Conservation (phyloP, 2,888 invertebrate species). For the Hirtodrosophila trivittata region DNA sequence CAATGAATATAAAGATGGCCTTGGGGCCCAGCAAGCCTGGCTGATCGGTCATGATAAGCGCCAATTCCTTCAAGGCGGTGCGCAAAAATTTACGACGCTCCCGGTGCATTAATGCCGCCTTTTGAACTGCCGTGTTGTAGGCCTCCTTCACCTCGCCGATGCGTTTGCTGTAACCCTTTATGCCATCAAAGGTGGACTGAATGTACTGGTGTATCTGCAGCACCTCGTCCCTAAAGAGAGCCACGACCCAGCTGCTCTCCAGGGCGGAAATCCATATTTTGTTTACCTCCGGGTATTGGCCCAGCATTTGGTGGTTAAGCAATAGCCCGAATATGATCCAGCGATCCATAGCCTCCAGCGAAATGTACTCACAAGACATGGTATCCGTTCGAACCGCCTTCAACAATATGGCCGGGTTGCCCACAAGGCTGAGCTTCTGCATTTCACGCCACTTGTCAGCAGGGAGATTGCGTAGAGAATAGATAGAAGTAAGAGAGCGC, state of each 20-base stretch:
- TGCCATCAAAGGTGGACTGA: constrained; percentile 95
- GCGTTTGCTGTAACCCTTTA: constrained; percentile 96
- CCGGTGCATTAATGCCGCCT: constrained; percentile 95
- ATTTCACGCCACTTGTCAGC: constrained; percentile 98
- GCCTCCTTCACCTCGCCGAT: constrained; percentile 98
- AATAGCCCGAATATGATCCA: constrained; percentile 98
- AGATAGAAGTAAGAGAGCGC: constrained; percentile 94
- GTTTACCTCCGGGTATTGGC: constrained; percentile 91
- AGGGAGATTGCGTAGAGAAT: constrained; percentile 93
- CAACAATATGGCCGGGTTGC: constrained; percentile 96
- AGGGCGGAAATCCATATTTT: constrained; percentile 96
- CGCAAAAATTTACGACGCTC: constrained; percentile 98
- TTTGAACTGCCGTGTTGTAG: constrained; percentile 94
- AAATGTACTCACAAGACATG: constrained; percentile 98
- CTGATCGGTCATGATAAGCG: constrained; percentile 97
- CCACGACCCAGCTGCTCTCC: constrained; percentile 96
- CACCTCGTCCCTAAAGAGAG: constrained; percentile 98
- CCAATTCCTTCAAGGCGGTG: constrained; percentile 96
- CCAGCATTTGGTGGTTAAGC: constrained; percentile 94
- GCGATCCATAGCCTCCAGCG: constrained; percentile 96
- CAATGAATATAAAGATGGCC: constrained; percentile 97
- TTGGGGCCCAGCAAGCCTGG: constrained; percentile 98
- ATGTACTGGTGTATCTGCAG: constrained; percentile 97
- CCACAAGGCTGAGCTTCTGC: constrained; percentile 95
- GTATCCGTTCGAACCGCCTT: constrained; percentile 97